Percentiles rank a stretch among this genome's conserved stretches.
Conservation (phyloP, 2,113 vertebrate species). For the Chamaetylas fuelleborni region DNA sequence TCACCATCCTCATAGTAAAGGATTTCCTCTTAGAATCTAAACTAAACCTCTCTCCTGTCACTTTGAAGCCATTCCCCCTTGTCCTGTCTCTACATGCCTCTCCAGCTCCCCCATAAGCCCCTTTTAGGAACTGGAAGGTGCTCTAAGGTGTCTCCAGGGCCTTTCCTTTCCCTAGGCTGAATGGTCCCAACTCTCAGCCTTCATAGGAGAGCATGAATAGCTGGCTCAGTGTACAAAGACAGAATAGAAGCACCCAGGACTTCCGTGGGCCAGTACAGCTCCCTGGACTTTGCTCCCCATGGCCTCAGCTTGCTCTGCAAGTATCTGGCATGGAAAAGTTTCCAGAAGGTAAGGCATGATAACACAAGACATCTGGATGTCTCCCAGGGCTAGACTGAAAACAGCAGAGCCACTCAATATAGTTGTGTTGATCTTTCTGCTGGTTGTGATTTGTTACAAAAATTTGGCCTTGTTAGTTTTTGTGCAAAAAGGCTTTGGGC, state of each 20-base stretch:
- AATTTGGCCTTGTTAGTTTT: rapidly evolving
- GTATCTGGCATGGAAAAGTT: neutral
- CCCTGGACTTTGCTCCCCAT: neutral
- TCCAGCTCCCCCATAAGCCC: neutral
- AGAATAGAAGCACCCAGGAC: neutral
- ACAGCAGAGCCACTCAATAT: neutral
- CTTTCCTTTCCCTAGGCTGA: neutral
- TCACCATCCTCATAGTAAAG: neutral
- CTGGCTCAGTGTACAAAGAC: neutral
- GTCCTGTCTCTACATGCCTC: neutral
- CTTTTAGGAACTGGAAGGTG: neutral
- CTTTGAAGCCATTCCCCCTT: neutral
- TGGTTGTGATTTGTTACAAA: neutral
- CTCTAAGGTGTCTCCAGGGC: neutral
- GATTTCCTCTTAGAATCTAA: neutral
- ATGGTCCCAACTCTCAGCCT: neutral
- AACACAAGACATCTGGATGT: neutral
- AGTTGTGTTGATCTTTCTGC: neutral
- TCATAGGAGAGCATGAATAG: neutral
- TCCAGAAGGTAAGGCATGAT: neutral
- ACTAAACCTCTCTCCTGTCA: neutral
- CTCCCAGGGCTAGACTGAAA: neutral
- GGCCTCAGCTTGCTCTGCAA: neutral
- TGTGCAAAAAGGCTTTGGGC: neutral
- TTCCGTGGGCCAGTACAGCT: neutral